Evolutionary conservation across 2,888 invertebrate genomes (phyloP), one percentile per base, ranked within the genome.

Genomic region (Eupsilia transversa): DNA sequence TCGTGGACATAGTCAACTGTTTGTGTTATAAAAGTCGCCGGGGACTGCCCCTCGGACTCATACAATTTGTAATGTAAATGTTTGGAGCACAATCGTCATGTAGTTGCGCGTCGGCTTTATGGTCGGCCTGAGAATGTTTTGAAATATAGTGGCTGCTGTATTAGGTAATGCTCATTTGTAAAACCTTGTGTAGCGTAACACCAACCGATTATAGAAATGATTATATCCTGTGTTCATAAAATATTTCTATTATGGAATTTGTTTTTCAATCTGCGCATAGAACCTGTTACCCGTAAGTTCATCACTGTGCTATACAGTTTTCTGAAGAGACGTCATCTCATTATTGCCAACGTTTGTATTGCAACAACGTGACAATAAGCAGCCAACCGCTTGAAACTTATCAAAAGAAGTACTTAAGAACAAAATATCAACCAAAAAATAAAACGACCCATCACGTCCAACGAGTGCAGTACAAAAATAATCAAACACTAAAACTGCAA

Each of bases 31-130:
- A 83, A 80, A 83, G 82, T 92, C 91, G 85, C 92, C 80, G 59
- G 92, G 92, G 92, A 90, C 89, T 74, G 72, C 63, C 72, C 86
- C 79, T 79, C 82, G 87, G 86, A 85, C 88, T 89, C 89, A 85
- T 87, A 89, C 90, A 91, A 92, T 92, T 92, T 92, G 91, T 89
- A 90, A 92, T 92, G 92, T 90, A 92, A 83, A 84, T 82, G 79
- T 82, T 79, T 80, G 74, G 49, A 43, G 33, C 73, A 64, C 65
- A 72, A 69, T 80, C 43, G 76, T 79, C 70, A 71, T 82, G 67
- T 79, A 65, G 82, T 76, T 72, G 61, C 38, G 30, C 67, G 63
- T 54, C 4, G 27, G 33, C 38, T 79, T 82, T 82, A 82, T 72
- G 72, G 56, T 23, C 23, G 38, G 27, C 12, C 14, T 33, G 72